Percentiles rank a stretch among this genome's conserved stretches.
These are phyloP conservation scores for Chrysemys picta DNA, from an alignment of 2,113 vertebrate genomes.

Conservation along the genomic window DNA sequence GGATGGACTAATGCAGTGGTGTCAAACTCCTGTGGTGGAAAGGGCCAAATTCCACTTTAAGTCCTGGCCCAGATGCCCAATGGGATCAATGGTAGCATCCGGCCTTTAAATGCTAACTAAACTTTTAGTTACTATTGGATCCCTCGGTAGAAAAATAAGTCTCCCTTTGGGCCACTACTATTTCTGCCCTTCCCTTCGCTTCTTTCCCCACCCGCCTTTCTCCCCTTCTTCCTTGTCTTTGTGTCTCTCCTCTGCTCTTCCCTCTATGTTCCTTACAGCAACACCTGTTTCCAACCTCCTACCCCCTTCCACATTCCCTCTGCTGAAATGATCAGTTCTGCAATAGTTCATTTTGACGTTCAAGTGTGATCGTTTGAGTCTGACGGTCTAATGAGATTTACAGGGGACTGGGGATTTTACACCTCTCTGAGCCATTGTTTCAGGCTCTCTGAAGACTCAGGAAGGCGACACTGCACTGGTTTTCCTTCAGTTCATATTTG, in stretches of 20 bases:
- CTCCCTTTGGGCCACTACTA: background rate
- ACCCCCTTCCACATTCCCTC: background rate
- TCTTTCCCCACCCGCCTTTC: background rate
- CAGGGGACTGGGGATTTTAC: background rate
- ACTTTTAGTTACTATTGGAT: background rate
- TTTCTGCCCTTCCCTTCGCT: background rate
- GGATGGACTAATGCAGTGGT: background rate
- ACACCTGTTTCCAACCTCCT: background rate
- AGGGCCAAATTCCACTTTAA: background rate
- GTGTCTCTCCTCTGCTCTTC: background rate
- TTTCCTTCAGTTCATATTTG: background rate
- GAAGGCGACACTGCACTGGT: background rate
- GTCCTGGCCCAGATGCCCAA: background rate
- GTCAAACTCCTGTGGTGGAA: background rate
- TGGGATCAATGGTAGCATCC: background rate
- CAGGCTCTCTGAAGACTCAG: background rate
- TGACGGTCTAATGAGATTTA: background rate
- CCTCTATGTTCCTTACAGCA: background rate
- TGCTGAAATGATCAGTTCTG: background rate
- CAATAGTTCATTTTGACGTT: background rate
- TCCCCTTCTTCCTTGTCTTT: background rate
- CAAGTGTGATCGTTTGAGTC: background rate
- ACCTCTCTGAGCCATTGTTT: background rate
- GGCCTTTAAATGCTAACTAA: background rate
- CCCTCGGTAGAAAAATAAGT: background rate